Base-by-base conservation (phyloP, 2,888 invertebrate genomes). In the Phania funesta region DNA sequence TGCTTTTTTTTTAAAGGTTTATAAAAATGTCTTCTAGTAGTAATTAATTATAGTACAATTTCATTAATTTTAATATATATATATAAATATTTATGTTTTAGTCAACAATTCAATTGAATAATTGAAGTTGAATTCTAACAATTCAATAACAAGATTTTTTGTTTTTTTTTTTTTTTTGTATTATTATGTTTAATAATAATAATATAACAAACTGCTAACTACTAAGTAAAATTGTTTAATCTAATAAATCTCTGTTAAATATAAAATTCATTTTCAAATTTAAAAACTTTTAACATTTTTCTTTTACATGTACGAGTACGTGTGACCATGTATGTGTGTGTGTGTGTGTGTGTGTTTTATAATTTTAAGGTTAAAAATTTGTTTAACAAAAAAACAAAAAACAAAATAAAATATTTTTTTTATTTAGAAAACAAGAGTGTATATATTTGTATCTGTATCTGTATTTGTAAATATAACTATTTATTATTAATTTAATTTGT, bases 201-300 rank as follows among this genome's bases (percentile, higher is more conserved):
- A 73, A 52, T 73, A 78, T 78, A 78, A 78, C 78, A 78, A 73
- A 78, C 58, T 58, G 26, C 65, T 78, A 65, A 78, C 73, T 73
- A 73, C 50, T 58, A 78, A 60, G 32, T 74, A 24, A 32, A n/a
- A 64, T 50, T 64, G 35, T 58, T 32, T 52, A 52, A 64, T 65
- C 48, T 44, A 62, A 54, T 38, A 68, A 52, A 29, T 20, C 54
- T 18, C 24, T 41, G 38, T 71, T 58, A 32, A 50, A 35, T 78
- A 71, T 50, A 50, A 58, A 64, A 24, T 38, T 32, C 46, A 16
- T 48, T 75, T 76, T 24, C 0, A 35, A 46, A 50, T 79, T 41
- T 65, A 73, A 41, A 74, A 74, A 62, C 11, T 52, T 22, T 73
- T 74, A 67, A 62, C 58, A 67, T 52, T 32, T 74, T 76, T 76